These are phyloP conservation scores for Gymnodraco acuticeps DNA, from an alignment of 2,797 vertebrate species.

Conservation along the genomic window DNA sequence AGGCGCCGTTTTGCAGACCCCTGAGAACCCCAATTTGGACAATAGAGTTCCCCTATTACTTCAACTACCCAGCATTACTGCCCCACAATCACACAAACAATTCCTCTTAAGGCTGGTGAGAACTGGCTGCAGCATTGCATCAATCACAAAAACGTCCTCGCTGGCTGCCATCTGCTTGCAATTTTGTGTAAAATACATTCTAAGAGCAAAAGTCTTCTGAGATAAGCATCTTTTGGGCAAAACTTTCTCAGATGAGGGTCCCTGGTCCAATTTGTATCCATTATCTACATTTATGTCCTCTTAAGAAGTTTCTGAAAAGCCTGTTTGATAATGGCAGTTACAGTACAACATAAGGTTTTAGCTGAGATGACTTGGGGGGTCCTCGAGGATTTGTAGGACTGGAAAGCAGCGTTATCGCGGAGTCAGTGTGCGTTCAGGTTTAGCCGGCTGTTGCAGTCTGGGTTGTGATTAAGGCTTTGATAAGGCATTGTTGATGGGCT, in stretches of 20 bases:
- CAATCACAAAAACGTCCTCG: slow-evolving; percentile 48
- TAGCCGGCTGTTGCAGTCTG: slow-evolving; percentile 61
- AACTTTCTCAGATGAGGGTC: slow-evolving; percentile 76
- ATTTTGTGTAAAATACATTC: slow-evolving; percentile 67
- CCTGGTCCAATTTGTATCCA: slow-evolving; percentile 61
- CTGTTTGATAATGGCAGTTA: slow-evolving; percentile 59
- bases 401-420: slow-evolving; percentile 45
- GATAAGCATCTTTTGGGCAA: slow-evolving; percentile 71
- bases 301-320: slow-evolving; percentile 62
- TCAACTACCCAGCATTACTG: slow-evolving; percentile 38
- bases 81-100: slow-evolving; percentile 32
- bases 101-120: slow-evolving; percentile 39
- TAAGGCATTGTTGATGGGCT: slow-evolving; percentile 78
- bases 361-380: slow-evolving; percentile 65
- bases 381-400: slow-evolving; percentile 46
- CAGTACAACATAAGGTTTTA: slow-evolving; percentile 50
- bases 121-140: slow-evolving; percentile 45
- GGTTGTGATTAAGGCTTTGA: slow-evolving; percentile 63
- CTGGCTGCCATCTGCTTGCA: slow-evolving; percentile 72
- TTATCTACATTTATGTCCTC: slow-evolving; percentile 73
- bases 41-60: slow-evolving; percentile 20
- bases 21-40: slow-evolving; percentile 29
- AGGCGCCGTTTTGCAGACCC: slow-evolving; percentile 10
- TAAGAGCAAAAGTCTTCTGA: slow-evolving; percentile 64
- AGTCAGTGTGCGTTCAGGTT: slow-evolving; percentile 60